Percentiles rank a stretch among this genome's conserved stretches.
Conservation (phyloP, 2,113 vertebrate species). For the Scartelaos histophorus region DNA sequence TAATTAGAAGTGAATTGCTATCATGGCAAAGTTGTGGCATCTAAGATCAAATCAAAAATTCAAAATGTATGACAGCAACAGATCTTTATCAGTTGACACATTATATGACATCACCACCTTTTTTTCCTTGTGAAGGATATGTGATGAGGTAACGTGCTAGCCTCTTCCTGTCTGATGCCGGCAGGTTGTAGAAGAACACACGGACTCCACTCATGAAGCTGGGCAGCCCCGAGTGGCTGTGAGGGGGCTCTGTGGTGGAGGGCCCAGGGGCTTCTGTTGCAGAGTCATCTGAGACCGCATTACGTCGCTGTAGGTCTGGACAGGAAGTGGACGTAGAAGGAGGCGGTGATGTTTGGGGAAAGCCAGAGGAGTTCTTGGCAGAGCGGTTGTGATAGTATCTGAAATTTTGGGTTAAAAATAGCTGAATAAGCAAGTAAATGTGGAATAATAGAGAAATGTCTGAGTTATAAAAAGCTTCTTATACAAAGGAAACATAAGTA, state of each 20-base stretch:
- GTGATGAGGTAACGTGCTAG: constrained; percentile 76
- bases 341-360: constrained; percentile 19
- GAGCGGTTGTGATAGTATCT: constrained; percentile 76
- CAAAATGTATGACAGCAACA: background rate
- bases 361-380: constrained; percentile 23
- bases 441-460: background rate
- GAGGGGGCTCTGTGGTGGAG: background rate
- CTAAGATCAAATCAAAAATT: background rate
- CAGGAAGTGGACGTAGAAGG: constrained; percentile 9
- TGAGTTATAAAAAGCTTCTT: background rate
- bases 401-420: constrained; percentile 40
- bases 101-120: background rate
- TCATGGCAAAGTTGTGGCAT: background rate
- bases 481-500: background rate
- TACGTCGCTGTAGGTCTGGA: constrained; percentile 1
- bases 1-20: background rate
- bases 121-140: constrained; percentile 73
- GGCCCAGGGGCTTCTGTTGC: background rate
- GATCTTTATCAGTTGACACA: background rate
- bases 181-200: constrained; percentile 79
- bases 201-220: constrained; percentile 73
- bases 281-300: background rate
- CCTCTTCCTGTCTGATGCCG: constrained; percentile 73
- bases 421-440: background rate
- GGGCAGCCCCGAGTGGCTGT: constrained; percentile 38